phyloP scores from a whole-genome alignment of 2,888 invertebrate genomes.

The Malthinus flaveolus region DNA sequence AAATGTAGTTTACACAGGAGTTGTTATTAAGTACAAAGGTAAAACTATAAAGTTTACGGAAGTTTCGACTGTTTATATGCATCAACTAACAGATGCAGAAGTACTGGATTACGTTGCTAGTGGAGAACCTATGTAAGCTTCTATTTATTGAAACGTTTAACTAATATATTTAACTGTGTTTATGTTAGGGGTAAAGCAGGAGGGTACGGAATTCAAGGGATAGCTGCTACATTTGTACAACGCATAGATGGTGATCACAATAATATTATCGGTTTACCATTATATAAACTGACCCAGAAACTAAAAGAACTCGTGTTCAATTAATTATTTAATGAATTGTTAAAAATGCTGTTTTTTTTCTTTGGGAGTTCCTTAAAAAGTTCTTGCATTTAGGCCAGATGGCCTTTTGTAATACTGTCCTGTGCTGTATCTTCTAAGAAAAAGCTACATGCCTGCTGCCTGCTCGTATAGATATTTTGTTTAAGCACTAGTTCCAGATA shows the following conservation, averaged over 20 bases:
- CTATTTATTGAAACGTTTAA: background rate
- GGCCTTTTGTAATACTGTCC: too few species aligned
- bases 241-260: constrained; percentile 67
- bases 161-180: background rate
- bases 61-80: constrained; percentile 81
- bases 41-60: constrained; percentile 75
- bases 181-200: constrained; percentile 63
- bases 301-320: constrained; percentile 41
- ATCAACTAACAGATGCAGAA: constrained; percentile 70
- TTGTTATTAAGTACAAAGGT: constrained; percentile 70
- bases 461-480: too few species aligned
- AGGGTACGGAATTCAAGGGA: constrained; percentile 71
- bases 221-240: constrained; percentile 66
- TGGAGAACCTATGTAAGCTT: constrained; percentile 83
- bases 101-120: constrained; percentile 84
- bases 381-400: too few species aligned
- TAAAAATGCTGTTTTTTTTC: too few species aligned
- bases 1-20: constrained; percentile 88
- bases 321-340: background rate
- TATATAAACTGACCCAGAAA: constrained; percentile 53
- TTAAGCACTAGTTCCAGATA: too few species aligned
- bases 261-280: constrained; percentile 73
- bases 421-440: too few species aligned
- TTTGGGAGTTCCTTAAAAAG: too few species aligned
- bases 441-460: too few species aligned